phyloP scores from a whole-genome alignment of 2,888 invertebrate species.

The Luffia ferchaultella region DNA sequence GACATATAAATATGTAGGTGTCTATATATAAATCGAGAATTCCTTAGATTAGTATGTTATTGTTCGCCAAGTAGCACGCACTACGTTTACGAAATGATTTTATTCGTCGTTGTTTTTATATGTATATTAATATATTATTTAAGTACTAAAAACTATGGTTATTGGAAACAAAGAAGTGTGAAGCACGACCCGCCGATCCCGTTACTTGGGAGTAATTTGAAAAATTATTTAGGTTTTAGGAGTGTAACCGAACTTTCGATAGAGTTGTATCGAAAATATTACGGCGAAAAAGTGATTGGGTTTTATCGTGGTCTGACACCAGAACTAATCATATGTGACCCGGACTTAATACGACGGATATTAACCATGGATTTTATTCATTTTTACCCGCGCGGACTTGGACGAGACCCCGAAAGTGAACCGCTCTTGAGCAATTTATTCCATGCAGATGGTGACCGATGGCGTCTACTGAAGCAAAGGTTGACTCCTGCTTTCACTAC shows the following conservation, averaged over 20 bases:
- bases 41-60: no score
- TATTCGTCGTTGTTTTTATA: no score
- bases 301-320: slow-evolving; percentile 8
- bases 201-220: slow-evolving; percentile 32
- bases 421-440: no score
- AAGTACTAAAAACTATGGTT: slow-evolving; percentile 28
- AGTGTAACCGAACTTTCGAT: slow-evolving; percentile 11
- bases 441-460: no score
- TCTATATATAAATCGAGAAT: no score
- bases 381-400: slow-evolving; percentile 7
- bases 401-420: no score
- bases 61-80: no score
- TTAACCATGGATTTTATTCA: slow-evolving; percentile 6
- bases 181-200: slow-evolving; percentile 32
- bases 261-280: slow-evolving; percentile 6
- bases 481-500: no score
- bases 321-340: slow-evolving; percentile 8
- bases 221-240: slow-evolving; percentile 24
- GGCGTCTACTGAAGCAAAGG: no score
- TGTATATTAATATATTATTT: slow-evolving; percentile 26
- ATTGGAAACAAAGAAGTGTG: slow-evolving; percentile 35
- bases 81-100: no score
- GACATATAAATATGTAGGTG: no score
- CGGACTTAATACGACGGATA: slow-evolving; percentile 4
- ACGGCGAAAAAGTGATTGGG: slow-evolving; percentile 5